These are phyloP conservation scores for Eurytoma adleriae DNA, from an alignment of 2,888 invertebrate species.

Conservation along the genomic window DNA sequence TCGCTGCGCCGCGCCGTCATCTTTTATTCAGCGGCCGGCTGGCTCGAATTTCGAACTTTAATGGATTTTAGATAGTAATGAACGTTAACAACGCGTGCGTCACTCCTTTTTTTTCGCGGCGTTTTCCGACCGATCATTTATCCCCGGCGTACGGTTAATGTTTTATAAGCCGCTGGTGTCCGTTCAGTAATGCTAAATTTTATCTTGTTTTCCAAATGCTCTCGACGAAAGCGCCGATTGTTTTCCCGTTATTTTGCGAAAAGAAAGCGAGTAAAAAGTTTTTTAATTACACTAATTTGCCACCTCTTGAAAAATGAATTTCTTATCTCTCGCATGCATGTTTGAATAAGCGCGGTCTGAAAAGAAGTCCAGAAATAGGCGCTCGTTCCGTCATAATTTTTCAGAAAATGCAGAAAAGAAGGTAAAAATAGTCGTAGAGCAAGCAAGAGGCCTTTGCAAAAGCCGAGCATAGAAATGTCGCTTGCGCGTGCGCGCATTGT, in stretches of 20 bases:
- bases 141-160: too few species aligned
- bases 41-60: conserved; percentile 26
- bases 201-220: too few species aligned
- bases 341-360: neutral
- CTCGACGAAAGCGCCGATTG: too few species aligned
- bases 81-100: conserved; percentile 22
- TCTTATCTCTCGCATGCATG: neutral
- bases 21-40: conserved; percentile 43
- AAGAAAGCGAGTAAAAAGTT: neutral
- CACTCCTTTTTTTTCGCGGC: neutral
- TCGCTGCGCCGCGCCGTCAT: conserved; percentile 4
- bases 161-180: too few species aligned
- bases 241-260: neutral
- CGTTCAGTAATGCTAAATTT: too few species aligned
- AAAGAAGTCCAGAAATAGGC: neutral
- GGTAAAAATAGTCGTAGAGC: neutral
- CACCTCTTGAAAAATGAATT: neutral
- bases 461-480: conserved; percentile 14
- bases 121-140: too few species aligned
- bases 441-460: conserved; percentile 4
- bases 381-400: neutral
- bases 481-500: conserved; percentile 16
- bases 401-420: conserved; percentile 6
- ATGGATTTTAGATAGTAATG: conserved; percentile 45
- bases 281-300: too few species aligned